Percentiles rank a stretch among this genome's conserved stretches.
Conservation (phyloP, 1,140 invertebrate species). For the Nephotettix cincticeps region DNA sequence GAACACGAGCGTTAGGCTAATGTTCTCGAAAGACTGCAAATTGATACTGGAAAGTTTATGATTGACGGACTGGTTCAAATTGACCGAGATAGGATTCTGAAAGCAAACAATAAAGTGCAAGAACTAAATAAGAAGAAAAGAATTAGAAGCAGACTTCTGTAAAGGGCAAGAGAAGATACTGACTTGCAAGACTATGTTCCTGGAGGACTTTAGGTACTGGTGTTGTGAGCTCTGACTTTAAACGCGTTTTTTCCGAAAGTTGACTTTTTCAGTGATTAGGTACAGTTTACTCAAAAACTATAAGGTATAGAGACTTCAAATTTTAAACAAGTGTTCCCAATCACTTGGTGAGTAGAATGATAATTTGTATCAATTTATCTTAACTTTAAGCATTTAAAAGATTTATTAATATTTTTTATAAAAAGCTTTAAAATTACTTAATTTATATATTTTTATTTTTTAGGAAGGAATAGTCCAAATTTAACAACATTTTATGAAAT, state of each 20-base stretch:
- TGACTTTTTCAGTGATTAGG: conserved; percentile 3
- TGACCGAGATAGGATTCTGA: neutral
- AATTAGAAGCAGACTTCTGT: conserved; percentile 18
- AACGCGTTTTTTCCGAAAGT: conserved; percentile 20
- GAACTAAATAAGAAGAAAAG: conserved; percentile 23
- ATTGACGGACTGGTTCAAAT: conserved; percentile 13
- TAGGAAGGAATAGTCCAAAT: neutral
- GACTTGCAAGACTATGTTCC: conserved; percentile 9
- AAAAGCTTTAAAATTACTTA: neutral
- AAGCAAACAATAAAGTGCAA: conserved; percentile 12
- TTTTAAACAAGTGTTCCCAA: conserved; percentile 13
- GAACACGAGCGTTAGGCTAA: no score
- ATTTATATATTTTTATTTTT: neutral
- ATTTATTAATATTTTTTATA: no score
- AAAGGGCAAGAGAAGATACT: conserved; percentile 16
- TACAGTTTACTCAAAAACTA: conserved; percentile 27
- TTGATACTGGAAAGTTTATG: conserved; percentile 10
- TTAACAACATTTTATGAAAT: conserved; percentile 3
- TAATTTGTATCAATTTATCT: no score
- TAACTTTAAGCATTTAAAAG: no score
- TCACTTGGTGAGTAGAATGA: neutral
- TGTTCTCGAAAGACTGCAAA: no score
- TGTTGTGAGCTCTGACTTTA: conserved; percentile 14
- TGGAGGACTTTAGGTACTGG: neutral
- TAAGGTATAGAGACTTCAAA: conserved; percentile 5